Conservation (phyloP, 1,140 invertebrate species). For the Polyergus mexicanus region DNA sequence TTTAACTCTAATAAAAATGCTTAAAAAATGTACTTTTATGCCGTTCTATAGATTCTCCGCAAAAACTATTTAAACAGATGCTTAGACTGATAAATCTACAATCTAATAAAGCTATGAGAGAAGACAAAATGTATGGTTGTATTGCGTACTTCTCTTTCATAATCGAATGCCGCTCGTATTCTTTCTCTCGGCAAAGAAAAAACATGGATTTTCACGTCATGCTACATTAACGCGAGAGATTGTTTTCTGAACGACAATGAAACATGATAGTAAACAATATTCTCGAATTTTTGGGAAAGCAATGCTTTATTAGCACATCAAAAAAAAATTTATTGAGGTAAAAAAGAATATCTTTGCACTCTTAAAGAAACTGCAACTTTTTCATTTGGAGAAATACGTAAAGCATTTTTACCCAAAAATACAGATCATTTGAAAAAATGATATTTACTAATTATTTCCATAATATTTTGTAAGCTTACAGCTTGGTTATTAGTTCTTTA, state of each 20-base stretch:
- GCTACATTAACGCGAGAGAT: constrained; percentile 31
- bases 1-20: neutral
- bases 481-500: neutral
- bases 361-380: neutral
- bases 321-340: neutral
- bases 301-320: neutral
- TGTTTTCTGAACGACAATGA: constrained; percentile 33
- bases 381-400: neutral
- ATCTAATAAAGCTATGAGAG: constrained; percentile 11
- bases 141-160: constrained; percentile 7
- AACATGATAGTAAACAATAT: constrained; percentile 11
- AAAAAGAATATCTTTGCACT: neutral
- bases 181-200: constrained; percentile 35
- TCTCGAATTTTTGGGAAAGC: neutral
- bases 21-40: neutral
- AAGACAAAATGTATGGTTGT: neutral
- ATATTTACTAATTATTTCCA: neutral
- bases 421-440: neutral
- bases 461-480: neutral
- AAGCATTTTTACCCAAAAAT: neutral
- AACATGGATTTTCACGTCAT: neutral
- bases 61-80: neutral
- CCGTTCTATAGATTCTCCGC: neutral
- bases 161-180: constrained; percentile 31
- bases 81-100: constrained; percentile 16